Base-by-base conservation (phyloP, 2,888 invertebrate genomes). In the Chymomyza caudatula region DNA sequence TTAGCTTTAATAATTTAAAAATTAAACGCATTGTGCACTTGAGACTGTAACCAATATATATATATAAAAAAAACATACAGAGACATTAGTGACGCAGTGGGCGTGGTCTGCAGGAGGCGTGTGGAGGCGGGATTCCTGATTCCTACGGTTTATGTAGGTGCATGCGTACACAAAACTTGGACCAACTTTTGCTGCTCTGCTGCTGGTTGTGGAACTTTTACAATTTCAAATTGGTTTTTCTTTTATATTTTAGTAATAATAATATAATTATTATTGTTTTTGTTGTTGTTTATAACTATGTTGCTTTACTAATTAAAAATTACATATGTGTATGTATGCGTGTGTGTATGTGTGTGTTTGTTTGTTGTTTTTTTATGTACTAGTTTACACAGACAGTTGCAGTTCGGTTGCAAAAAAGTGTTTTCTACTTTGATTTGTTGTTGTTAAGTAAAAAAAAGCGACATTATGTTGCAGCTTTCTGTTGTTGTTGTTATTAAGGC, bases 321-420 rank as follows among this genome's bases (percentile, higher is more conserved):
- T 75, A 71, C 70, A 52, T 67, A 57, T 29, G 44, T 54, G 13
- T 63, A 42, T 47, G 37, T 65, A 25, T 63, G 51, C 44, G n/a
- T 62, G 43, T 52, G n/a, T 44, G 49, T 54, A 22, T 62, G 25
- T 69, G 43, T 64, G 37, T 68, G 63, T 73, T 57, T 76, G 43
- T 72, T 60, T 60, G n/a, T n/a, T n/a, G n/a, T n/a, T n/a, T n/a
- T n/a, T n/a, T n/a, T 63, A 47, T 74, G 57, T 67, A 64, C 54
- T 77, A 75, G 67, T 85, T 78, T 85, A 77, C 84, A 83, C 72
- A 85, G n/a, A n/a, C n/a, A n/a, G n/a, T n/a, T n/a, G n/a, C 80
- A 71, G 86, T 77, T 81, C 72, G 74, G 69, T 71, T 77, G 70
- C 75, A 76, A 73, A 67, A 65, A 58, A 69, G 52, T 61, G 53